Evolutionary conservation across 2,888 invertebrate genomes (phyloP), one percentile per base, ranked within the genome.

Genomic region (Malthinus flaveolus): DNA sequence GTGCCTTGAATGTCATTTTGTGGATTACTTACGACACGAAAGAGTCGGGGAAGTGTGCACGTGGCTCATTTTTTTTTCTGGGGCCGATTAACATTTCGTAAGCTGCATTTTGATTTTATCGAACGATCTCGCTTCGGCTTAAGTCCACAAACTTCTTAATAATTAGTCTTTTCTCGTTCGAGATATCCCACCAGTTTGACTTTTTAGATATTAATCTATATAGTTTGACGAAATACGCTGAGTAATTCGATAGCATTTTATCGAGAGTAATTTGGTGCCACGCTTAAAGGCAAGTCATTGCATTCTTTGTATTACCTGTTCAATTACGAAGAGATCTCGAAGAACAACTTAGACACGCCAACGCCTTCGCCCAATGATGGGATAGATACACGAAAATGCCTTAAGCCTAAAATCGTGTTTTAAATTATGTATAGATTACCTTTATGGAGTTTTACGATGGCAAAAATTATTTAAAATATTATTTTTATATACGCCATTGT

Each of bases 321-420:
- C 49, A 58, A 58, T 58, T 58, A 58, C 53, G 32, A 15, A 23
- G 44, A 46, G 53, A 49, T 52, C 45, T 55, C 48, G 50, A 55
- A 58, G 54, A 58, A 31, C 50, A 39, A 44, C 50, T 54, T 61
- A 54, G 61, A 58, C 58, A 61, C 58, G 58, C 61, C 58, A 61
- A 61, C 58, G 61, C 61, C 60, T 56, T 53, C 49, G n/a, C 23
- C 23, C 23, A 23, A 48, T 45, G 47, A 45, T 56, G 32, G 39
- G 37, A 54, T 36, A 32, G 39, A 50, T 47, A 59, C 56, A 56
- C 11, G 59, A 33, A 56, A 56, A 50, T 10, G 59, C 59, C 57
- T 35, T 33, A 13, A 52, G 56, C 56, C 42, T 39, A 15, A 46
- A 52, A 37, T 49, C 47, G 23, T 52, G 34, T 44, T 52, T 58